A percentile compares a stretch with the other conserved stretches of the same genome.
Conservation (phyloP, 2,113 vertebrate species). For the Indri indri region DNA sequence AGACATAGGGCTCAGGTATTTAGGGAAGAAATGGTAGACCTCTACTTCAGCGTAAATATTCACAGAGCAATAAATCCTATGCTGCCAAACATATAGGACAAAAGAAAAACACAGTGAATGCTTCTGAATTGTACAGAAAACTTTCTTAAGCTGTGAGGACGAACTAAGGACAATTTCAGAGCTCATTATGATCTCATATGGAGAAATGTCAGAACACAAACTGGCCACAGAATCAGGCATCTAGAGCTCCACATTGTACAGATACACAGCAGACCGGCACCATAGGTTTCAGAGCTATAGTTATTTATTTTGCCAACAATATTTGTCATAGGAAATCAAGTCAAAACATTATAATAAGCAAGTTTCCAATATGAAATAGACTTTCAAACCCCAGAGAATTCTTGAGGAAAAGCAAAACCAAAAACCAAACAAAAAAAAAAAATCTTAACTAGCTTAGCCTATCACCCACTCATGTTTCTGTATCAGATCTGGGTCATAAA, state of each 20-base stretch:
- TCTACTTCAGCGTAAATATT: not conserved
- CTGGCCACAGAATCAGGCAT: not conserved
- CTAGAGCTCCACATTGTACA: not conserved
- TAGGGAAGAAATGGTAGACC: not conserved
- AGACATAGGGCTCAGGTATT: not conserved
- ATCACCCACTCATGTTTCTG: slow-evolving; percentile 58
- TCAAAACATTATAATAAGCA: slow-evolving; percentile 58
- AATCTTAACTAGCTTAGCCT: slow-evolving; percentile 50
- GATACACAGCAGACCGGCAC: not conserved
- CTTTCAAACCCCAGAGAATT: slow-evolving; percentile 55
- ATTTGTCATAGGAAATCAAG: slow-evolving; percentile 49
- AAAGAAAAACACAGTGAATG: not conserved
- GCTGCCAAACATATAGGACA: not conserved
- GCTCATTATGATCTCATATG: not conserved
- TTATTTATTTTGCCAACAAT: slow-evolving; percentile 37
- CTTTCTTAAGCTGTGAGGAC: not conserved
- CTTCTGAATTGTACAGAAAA: not conserved
- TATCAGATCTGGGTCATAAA: slow-evolving; percentile 73
- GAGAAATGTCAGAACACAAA: slow-evolving; percentile 24
- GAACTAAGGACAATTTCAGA: not conserved
- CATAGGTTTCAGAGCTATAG: not conserved
- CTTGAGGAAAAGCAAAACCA: not conserved
- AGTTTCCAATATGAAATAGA: slow-evolving; percentile 57
- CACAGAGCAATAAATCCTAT: not conserved
- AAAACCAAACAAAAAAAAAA: slow-evolving; percentile 14